Percentiles rank a stretch among this genome's conserved stretches.
Evolutionary conservation across 2,113 vertebrate species (phyloP).

Genomic region (Uropsilus gracilis): DNA sequence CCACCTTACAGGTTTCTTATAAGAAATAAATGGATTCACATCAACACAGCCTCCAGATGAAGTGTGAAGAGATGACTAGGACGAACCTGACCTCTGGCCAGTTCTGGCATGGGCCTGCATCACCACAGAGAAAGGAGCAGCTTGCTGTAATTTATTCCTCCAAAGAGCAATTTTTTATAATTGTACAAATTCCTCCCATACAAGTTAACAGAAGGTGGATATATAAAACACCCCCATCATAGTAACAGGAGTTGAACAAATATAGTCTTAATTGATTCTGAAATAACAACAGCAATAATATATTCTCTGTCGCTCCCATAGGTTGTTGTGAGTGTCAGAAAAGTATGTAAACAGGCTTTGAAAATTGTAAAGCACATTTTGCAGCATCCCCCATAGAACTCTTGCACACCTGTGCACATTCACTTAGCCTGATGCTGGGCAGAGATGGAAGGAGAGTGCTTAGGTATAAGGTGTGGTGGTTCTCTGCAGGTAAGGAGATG

Average conservation of each 20-base stretch:
- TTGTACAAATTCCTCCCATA: neutral
- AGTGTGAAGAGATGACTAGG: neutral
- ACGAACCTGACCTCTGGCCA: no score
- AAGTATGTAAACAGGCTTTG: accelerated
- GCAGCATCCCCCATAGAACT: accelerated
- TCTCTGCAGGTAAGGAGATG: neutral
- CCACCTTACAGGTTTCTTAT: neutral
- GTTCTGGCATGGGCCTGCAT: neutral
- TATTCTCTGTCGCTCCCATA: neutral
- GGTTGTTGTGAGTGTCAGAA: neutral
- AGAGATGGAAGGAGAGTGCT: neutral
- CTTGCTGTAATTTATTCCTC: neutral
- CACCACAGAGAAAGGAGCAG: neutral
- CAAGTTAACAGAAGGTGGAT: neutral
- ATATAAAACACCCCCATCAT: neutral
- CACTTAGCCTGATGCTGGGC: neutral
- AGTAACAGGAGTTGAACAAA: neutral
- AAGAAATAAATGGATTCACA: no score
- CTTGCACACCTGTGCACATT: neutral
- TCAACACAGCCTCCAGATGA: neutral
- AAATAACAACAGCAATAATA: neutral
- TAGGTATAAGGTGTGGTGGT: neutral
- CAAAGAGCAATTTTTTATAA: neutral
- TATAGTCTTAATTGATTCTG: neutral
- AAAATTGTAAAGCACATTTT: neutral